Percentiles rank a stretch among this genome's conserved stretches.
These are phyloP conservation scores for Colossoma macropomum DNA, from an alignment of 2,113 vertebrate species.

Conservation along the genomic window DNA sequence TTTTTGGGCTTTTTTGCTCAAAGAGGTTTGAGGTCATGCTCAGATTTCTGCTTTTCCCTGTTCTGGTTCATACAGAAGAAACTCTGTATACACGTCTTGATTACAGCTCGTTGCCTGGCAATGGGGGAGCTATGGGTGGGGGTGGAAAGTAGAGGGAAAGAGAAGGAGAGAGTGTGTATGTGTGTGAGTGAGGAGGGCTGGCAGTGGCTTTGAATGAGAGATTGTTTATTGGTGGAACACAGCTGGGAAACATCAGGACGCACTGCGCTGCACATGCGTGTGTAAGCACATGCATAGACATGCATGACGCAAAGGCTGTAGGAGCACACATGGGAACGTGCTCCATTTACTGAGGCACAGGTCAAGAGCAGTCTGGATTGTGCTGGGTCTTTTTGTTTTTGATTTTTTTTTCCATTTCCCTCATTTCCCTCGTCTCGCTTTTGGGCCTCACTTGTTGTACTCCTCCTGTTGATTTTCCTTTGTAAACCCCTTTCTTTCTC, in stretches of 20 bases:
- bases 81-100: conserved; percentile 75
- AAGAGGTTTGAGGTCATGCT: conserved; percentile 58
- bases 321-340: conserved; percentile 49
- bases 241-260: conserved; percentile 82
- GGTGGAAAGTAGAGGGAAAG: conserved; percentile 24
- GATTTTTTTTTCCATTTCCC: not conserved
- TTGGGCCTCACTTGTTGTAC: conserved; percentile 16
- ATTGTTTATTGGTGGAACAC: conserved; percentile 79
- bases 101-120: conserved; percentile 75
- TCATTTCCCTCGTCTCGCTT: not conserved
- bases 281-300: conserved; percentile 35
- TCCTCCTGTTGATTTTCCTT: not conserved
- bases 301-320: conserved; percentile 9
- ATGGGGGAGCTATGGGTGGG: conserved; percentile 48
- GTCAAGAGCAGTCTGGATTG: conserved; percentile 19
- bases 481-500: conserved; percentile 39
- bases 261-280: conserved; percentile 58
- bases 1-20: conserved; percentile 40
- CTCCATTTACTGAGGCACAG: conserved; percentile 54
- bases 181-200: conserved; percentile 52
- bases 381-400: not conserved
- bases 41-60: conserved; percentile 51
- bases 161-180: conserved; percentile 30
- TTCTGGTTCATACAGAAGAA: conserved; percentile 72
- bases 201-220: conserved; percentile 78